Base-by-base conservation (phyloP, 1,140 invertebrate species). In the Drepana arcuata region DNA sequence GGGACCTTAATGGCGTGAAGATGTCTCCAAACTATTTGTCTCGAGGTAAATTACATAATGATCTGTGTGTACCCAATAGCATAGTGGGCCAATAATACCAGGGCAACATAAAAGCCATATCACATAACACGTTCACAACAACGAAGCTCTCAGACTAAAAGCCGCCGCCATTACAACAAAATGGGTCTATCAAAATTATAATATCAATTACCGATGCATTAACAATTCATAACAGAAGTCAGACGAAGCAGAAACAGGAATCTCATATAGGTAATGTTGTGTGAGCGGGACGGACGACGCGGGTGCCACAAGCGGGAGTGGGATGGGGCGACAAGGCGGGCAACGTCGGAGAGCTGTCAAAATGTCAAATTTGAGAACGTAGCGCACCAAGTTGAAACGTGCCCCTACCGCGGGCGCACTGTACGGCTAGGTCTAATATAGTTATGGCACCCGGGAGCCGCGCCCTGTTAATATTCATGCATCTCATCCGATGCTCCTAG, bases 331-430 rank as follows among this genome's bases (percentile, higher is more conserved):
- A 38, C 28, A 64, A 65, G 62, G 71, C 81, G 71, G 56, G 56
- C 62, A 63, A 61, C 77, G 74, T 71, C 73, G 75, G 75, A 64
- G 71, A 72, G 65, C 82, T 84, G 82, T 84, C 82, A 84, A 83
- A 83, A 84, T 74, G 82, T 84, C 82, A 84, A 84, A 84, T 84
- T 84, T 83, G 74, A 75, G 75, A 72, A 72, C 66, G 68, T 52
- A 42, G 55, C 73, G 67, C 71, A 68, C 65, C 71, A 68, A 77
- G 65, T 78, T 78, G 65, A 77, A 78, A 77, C 77, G 77, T 74
- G 73, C 70, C 70, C 65, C 67, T 65, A 64, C 62, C 58, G 67
- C 61, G 53, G 67, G 70, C 61, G 74, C 70, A 68, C 42, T 55
- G 48, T 50, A 21, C 18, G 18, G 55, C 65, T 60, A 49, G 55